Conservation (phyloP, 2,888 invertebrate species). For the Philereme transversata region DNA sequence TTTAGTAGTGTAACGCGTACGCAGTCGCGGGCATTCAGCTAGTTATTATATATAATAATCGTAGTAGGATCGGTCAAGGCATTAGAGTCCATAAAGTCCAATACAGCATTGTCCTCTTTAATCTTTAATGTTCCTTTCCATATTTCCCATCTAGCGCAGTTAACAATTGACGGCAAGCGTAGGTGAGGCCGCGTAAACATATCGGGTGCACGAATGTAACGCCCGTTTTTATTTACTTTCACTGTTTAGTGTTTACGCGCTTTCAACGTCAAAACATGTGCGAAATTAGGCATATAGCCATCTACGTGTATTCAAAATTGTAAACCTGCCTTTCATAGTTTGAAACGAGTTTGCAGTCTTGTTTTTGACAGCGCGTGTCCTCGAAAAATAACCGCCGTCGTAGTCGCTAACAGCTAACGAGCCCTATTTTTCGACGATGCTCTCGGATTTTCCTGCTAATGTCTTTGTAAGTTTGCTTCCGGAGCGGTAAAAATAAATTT, state of each 20-base stretch:
- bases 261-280: conserved; percentile 46
- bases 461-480: conserved; percentile 39
- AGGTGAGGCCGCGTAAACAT: conserved; percentile 47
- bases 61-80: conserved; percentile 32
- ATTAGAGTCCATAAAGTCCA: conserved; percentile 24
- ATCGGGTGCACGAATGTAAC: conserved; percentile 42
- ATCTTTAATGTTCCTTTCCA: conserved; percentile 47
- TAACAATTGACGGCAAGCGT: conserved; percentile 39
- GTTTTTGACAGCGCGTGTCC: conserved; percentile 67
- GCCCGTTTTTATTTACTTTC: conserved; percentile 47
- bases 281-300: conserved; percentile 46
- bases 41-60: too few relatives aligned
- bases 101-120: conserved; percentile 36
- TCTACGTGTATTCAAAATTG: conserved; percentile 46
- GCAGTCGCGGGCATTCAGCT: too few relatives aligned
- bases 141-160: conserved; percentile 50
- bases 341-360: conserved; percentile 64
- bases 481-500: conserved; percentile 38
- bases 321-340: conserved; percentile 43
- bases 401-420: conserved; percentile 66
- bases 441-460: conserved; percentile 40
- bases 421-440: conserved; percentile 49
- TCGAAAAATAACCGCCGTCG: conserved; percentile 77
- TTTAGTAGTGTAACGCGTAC: too few relatives aligned
- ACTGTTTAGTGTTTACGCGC: conserved; percentile 41